phyloP scores from a whole-genome alignment of 2,797 vertebrate species.

The Micrastur ruficollis region DNA sequence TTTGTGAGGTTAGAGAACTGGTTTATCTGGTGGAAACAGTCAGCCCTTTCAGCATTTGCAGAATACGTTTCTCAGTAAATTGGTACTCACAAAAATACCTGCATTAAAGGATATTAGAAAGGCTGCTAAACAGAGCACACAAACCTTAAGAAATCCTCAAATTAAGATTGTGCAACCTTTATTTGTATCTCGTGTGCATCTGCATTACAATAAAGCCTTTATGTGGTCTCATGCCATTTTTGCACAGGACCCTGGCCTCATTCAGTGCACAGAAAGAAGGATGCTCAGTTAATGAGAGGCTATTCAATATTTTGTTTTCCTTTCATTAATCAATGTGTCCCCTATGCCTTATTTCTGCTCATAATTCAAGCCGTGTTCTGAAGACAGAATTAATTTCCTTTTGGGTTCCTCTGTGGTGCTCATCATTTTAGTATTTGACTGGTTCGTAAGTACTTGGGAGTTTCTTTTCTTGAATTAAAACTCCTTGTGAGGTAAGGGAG shows the following conservation, averaged over 20 bases:
- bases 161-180: background rate
- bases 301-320: constrained; percentile 50
- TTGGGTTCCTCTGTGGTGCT: constrained; percentile 4
- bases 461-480: constrained; percentile 7
- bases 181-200: background rate
- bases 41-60: background rate
- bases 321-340: constrained; percentile 50
- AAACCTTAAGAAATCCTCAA: background rate
- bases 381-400: constrained; percentile 51
- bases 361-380: constrained; percentile 12
- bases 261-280: background rate
- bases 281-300: constrained; percentile 29
- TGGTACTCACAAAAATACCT: background rate
- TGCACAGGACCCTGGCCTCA: background rate
- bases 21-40: background rate
- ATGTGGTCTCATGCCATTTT: background rate
- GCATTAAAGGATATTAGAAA: background rate
- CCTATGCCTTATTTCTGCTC: constrained; percentile 23
- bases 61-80: background rate
- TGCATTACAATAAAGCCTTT: background rate
- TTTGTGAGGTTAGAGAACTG: background rate
- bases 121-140: background rate
- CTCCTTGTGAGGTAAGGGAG: background rate
- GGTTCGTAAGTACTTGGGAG: background rate
- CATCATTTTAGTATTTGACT: constrained; percentile 18